These are phyloP conservation scores for Cercopithecus mona DNA, from an alignment of 2,113 vertebrate genomes.

Conservation along the genomic window DNA sequence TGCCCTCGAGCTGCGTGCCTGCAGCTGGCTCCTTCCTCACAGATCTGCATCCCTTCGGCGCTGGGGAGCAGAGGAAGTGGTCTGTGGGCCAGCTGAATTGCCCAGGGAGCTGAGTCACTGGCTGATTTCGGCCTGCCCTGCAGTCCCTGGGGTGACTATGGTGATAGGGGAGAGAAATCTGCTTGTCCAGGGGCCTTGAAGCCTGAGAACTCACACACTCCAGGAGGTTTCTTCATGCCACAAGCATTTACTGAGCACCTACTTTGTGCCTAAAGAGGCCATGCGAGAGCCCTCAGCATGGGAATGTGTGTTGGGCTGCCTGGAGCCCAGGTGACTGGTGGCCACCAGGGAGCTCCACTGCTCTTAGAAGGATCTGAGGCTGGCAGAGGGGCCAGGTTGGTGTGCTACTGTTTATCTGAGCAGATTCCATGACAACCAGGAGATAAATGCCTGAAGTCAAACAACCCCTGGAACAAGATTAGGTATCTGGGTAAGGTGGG, in stretches of 20 bases:
- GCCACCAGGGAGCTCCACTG: constrained; percentile 56
- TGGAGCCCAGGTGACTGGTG: not conserved
- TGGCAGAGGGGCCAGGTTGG: not conserved
- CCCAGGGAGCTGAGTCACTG: not conserved
- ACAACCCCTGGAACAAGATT: constrained; percentile 40
- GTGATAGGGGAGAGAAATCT: not conserved
- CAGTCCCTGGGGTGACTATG: not conserved
- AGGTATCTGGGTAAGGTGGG: constrained; percentile 54
- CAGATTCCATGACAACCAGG: constrained; percentile 65
- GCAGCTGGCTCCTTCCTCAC: not conserved
- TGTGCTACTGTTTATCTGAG: constrained; percentile 37
- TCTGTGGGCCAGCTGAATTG: not conserved
- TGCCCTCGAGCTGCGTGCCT: not conserved
- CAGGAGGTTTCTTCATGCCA: not conserved
- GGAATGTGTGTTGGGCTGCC: not conserved
- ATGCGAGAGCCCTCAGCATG: not conserved
- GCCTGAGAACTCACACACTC: not conserved
- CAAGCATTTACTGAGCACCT: not conserved
- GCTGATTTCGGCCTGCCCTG: not conserved
- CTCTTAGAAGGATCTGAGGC: not conserved
- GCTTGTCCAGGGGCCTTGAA: not conserved
- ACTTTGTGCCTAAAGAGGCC: not conserved
- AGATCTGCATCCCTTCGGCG: not conserved
- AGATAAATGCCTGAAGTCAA: constrained; percentile 70
- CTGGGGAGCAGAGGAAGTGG: not conserved